These are phyloP conservation scores for Frankliniella fusca DNA, from an alignment of 2,888 invertebrate genomes.

Conservation along the genomic window DNA sequence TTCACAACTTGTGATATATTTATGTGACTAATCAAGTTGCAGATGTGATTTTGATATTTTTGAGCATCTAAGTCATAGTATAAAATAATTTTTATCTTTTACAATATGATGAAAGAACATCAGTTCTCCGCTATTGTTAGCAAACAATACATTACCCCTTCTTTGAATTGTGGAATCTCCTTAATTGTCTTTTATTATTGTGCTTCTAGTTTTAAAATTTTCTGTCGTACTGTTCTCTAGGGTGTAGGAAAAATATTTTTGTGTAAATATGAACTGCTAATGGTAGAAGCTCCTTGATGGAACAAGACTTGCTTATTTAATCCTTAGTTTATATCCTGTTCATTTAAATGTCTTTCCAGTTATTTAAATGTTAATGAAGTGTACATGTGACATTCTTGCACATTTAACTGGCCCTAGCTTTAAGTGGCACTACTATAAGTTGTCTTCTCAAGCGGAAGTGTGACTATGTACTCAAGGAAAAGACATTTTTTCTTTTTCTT, in stretches of 20 bases:
- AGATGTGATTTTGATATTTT: conserved; percentile 15
- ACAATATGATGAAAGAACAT: not conserved
- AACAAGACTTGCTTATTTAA: not conserved
- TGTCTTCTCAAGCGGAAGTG: no score
- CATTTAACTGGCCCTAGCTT: no score
- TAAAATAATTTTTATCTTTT: not conserved
- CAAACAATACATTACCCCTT: no score
- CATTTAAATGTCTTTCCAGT: not conserved
- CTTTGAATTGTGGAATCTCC: not conserved
- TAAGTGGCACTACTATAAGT: no score
- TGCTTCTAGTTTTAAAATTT: not conserved
- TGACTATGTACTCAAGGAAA: not conserved
- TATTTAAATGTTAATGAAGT: not conserved
- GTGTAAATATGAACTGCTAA: not conserved
- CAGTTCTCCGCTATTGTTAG: no score
- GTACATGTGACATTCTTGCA: not conserved
- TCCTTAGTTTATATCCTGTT: not conserved
- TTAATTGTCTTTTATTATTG: not conserved
- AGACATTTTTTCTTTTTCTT: not conserved
- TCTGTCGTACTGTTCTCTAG: not conserved
- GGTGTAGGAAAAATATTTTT: not conserved
- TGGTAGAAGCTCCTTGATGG: not conserved
- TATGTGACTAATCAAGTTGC: conserved; percentile 18
- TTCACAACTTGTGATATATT: conserved; percentile 21
- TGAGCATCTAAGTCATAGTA: conserved; percentile 8